Percentiles rank a stretch among this genome's conserved stretches.
Evolutionary conservation across 2,797 vertebrate genomes (phyloP).

Genomic region (Protonibea diacanthus): DNA sequence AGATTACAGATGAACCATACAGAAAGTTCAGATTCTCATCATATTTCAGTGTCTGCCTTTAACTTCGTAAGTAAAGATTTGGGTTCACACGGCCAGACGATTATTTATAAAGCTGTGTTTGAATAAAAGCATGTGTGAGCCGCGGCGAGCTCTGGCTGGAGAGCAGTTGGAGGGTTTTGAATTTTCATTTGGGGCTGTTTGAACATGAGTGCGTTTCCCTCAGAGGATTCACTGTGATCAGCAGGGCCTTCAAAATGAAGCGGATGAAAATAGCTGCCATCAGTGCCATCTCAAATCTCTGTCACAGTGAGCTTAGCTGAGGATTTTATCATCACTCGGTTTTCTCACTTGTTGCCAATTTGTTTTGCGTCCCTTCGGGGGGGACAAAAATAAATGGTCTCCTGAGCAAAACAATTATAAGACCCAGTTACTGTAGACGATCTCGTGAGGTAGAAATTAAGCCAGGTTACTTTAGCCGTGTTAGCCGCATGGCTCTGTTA

Average conservation of each 20-base stretch:
- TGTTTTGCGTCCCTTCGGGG: constrained; percentile 70
- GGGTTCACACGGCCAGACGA: constrained; percentile 1
- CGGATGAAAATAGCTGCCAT: constrained; percentile 81
- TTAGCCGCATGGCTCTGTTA: background rate
- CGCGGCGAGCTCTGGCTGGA: constrained; percentile 25
- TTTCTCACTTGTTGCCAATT: constrained; percentile 54
- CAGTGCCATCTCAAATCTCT: constrained; percentile 55
- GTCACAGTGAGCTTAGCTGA: constrained; percentile 32
- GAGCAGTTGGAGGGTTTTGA: constrained; percentile 33
- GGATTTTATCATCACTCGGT: constrained; percentile 50
- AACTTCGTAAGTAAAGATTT: constrained; percentile 12
- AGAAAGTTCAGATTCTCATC: constrained; percentile 19
- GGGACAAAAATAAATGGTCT: constrained; percentile 79
- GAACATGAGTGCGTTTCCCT: constrained; percentile 47
- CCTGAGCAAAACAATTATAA: constrained; percentile 76
- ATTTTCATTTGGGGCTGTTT: constrained; percentile 35
- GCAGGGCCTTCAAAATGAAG: constrained; percentile 80
- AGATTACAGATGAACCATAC: background rate
- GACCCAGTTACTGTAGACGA: constrained; percentile 79
- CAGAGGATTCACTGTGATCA: constrained; percentile 76
- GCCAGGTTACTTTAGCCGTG: background rate
- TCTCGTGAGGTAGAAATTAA: constrained; percentile 8
- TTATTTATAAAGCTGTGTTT: constrained; percentile 39
- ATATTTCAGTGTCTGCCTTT: constrained; percentile 4
- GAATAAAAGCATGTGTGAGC: constrained; percentile 33